Conservation (phyloP, 2,888 invertebrate genomes). For the Eupithecia abbreviata region DNA sequence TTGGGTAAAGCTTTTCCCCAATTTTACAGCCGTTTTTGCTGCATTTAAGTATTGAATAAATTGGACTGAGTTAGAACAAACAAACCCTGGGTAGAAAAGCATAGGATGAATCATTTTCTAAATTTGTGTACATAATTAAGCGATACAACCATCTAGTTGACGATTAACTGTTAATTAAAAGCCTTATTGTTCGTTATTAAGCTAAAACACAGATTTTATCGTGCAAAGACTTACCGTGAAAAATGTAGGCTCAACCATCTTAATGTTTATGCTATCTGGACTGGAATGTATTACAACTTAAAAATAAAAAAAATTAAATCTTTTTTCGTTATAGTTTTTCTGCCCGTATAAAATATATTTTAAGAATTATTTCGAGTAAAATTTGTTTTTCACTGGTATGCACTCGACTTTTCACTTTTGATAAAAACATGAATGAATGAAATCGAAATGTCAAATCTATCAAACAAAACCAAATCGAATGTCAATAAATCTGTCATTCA, state of each 20-base stretch:
- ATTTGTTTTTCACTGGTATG: not conserved
- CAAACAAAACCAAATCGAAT: not conserved
- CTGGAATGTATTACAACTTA: slow-evolving; percentile 26
- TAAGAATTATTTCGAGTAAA: not conserved
- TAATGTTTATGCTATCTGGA: slow-evolving; percentile 20
- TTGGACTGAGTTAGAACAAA: not conserved
- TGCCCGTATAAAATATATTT: not conserved
- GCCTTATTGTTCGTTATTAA: not conserved
- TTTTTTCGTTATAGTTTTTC: not conserved
- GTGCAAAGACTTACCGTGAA: slow-evolving; percentile 48
- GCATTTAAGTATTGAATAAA: not conserved
- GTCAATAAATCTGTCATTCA: not conserved
- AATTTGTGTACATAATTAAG: not conserved
- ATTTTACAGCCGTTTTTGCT: not conserved
- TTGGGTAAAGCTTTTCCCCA: not conserved
- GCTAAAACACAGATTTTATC: not conserved
- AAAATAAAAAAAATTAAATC: not conserved
- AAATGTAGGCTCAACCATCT: slow-evolving; percentile 53
- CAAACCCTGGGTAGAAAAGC: not conserved
- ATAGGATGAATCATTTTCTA: not conserved
- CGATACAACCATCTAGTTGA: not conserved
- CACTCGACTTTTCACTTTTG: slow-evolving; percentile 13
- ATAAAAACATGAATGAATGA: not conserved
- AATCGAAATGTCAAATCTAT: not conserved
- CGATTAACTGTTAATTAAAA: not conserved